A percentile compares a stretch with the other conserved stretches of the same genome.
phyloP scores from a whole-genome alignment of 2,797 vertebrate species.

The Anguilla marmorata region DNA sequence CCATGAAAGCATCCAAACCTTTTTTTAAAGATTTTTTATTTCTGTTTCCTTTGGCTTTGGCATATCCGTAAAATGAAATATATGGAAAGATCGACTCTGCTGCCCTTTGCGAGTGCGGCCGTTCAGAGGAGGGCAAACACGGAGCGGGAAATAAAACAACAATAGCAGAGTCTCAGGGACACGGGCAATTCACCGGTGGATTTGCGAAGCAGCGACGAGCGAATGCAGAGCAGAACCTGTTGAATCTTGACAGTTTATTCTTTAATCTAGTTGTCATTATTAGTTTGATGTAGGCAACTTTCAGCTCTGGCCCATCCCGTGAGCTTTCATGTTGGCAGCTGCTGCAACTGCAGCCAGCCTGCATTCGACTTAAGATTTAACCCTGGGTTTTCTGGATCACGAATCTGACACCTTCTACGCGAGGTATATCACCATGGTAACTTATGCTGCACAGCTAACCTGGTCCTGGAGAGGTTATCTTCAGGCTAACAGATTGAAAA shows the following conservation, averaged over 20 bases:
- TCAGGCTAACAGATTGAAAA: too few species aligned
- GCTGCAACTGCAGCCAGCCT: background rate
- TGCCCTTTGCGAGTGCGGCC: background rate
- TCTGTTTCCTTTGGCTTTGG: constrained; percentile 24
- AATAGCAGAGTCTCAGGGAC: background rate
- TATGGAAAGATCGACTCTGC: background rate
- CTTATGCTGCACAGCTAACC: too few species aligned
- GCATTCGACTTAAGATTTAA: too few species aligned
- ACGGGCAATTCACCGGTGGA: constrained; percentile 9
- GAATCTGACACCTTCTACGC: too few species aligned
- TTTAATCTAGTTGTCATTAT: constrained; percentile 32
- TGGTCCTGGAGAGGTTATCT: too few species aligned
- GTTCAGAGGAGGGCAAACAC: background rate
- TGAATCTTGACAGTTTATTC: constrained; percentile 26
- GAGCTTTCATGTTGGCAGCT: constrained; percentile 4
- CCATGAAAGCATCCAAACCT: constrained; percentile 49
- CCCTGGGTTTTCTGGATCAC: too few species aligned
- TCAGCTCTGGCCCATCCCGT: background rate
- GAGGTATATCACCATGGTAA: too few species aligned
- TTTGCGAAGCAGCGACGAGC: constrained; percentile 3
- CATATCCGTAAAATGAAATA: constrained; percentile 17
- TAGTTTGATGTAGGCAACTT: constrained; percentile 14
- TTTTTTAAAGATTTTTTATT: constrained; percentile 45
- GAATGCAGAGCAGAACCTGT: constrained; percentile 3
- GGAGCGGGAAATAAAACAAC: background rate